A percentile compares a stretch with the other conserved stretches of the same genome.
These are phyloP conservation scores for Nomada hirtipes DNA, from an alignment of 2,888 invertebrate species.

Conservation along the genomic window DNA sequence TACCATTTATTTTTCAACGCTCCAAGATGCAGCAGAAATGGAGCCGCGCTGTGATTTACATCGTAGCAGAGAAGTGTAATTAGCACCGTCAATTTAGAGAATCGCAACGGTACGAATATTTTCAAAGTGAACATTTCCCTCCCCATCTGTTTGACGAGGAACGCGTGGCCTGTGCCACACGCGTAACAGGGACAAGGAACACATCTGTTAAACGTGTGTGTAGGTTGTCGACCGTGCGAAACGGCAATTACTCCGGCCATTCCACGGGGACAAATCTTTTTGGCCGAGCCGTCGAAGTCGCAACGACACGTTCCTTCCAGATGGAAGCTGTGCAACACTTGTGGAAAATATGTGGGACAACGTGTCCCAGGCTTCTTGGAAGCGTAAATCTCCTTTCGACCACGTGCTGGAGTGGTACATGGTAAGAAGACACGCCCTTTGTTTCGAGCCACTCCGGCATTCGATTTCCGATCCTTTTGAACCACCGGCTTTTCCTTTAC, in stretches of 20 bases:
- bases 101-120: no score
- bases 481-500: no score
- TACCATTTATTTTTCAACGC: no score
- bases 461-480: not conserved
- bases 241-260: slow-evolving; percentile 34
- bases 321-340: slow-evolving; percentile 30
- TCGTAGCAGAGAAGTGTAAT: no score
- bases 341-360: slow-evolving; percentile 48
- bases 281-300: slow-evolving; percentile 13
- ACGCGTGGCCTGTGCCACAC: no score
- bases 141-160: no score
- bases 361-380: slow-evolving; percentile 33
- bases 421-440: slow-evolving; percentile 23
- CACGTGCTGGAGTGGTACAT: slow-evolving; percentile 11
- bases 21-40: no score
- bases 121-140: no score
- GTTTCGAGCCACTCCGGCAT: slow-evolving; percentile 10
- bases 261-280: slow-evolving; percentile 39
- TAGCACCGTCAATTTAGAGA: no score
- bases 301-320: slow-evolving; percentile 50
- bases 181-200: no score
- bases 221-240: slow-evolving; percentile 46
- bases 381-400: slow-evolving; percentile 35
- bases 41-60: no score
- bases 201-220: slow-evolving; percentile 35